These are phyloP conservation scores for Gibbula magus DNA, from an alignment of 2,888 invertebrate genomes.

Conservation along the genomic window DNA sequence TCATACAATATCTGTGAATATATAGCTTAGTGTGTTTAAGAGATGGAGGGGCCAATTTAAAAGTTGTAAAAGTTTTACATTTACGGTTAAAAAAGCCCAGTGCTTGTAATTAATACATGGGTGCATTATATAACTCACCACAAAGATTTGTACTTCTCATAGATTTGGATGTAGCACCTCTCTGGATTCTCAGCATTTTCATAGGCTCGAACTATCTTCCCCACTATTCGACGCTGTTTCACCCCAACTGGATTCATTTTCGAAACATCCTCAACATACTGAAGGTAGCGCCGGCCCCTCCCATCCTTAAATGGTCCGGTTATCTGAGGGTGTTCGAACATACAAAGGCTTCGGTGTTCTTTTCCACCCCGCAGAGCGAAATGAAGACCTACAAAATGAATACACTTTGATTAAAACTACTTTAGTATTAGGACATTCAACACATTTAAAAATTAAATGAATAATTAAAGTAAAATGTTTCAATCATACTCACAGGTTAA, in stretches of 20 bases:
- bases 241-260: conserved; percentile 7
- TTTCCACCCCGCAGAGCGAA: conserved; percentile 13
- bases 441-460: background rate
- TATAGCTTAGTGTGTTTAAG: too few species aligned
- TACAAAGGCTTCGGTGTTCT: background rate
- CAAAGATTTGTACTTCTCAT: background rate
- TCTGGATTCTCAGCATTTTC: too few species aligned
- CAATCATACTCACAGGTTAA: background rate
- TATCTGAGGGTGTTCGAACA: background rate
- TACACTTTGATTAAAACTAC: too few species aligned
- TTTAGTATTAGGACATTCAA: too few species aligned
- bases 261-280: conserved; percentile 11
- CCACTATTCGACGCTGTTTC: background rate
- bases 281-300: background rate
- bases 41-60: too few species aligned
- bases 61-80: too few species aligned
- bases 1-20: too few species aligned
- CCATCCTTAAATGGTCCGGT: background rate
- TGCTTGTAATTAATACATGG: too few species aligned
- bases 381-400: background rate
- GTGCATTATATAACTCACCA: background rate
- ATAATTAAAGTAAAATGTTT: background rate
- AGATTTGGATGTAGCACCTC: background rate
- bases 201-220: background rate
- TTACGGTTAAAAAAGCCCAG: too few species aligned